A percentile compares a stretch with the other conserved stretches of the same genome.
Conservation (phyloP, 2,797 vertebrate genomes). For the Sebastiscus albofasciatus region DNA sequence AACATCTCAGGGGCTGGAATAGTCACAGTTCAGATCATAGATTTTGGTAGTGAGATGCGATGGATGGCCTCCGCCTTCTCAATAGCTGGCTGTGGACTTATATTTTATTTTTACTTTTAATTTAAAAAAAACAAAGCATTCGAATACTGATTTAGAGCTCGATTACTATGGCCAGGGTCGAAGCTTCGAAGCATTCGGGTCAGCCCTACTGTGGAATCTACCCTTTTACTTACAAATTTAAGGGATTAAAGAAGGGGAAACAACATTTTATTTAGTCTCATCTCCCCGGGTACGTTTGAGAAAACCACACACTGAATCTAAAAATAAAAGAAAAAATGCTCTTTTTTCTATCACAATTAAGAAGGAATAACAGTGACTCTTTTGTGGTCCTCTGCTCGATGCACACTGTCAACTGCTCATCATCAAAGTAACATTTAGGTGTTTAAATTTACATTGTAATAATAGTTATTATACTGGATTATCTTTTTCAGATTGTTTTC, state of each 20-base stretch:
- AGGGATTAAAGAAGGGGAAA: background rate
- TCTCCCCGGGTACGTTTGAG: background rate
- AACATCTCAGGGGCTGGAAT: conserved; percentile 83
- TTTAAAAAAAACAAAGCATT: no score
- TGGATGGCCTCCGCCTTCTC: background rate
- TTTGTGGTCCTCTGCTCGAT: background rate
- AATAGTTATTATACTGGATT: background rate
- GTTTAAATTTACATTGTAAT: background rate
- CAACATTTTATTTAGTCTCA: background rate
- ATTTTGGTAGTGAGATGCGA: background rate
- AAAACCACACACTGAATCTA: background rate
- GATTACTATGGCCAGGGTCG: no score
- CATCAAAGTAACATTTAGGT: background rate
- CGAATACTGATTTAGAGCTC: no score
- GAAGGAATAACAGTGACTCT: background rate
- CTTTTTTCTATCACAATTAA: background rate
- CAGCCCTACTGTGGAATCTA: background rate
- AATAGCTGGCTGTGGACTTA: background rate
- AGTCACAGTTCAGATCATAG: background rate
- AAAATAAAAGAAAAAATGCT: background rate
- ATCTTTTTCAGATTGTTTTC: background rate
- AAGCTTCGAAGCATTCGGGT: no score
- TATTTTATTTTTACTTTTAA: no score
- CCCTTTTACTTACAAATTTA: background rate
- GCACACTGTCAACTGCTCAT: background rate